phyloP scores from a whole-genome alignment of 2,888 invertebrate species.

The Carpatolechia fugitivella region DNA sequence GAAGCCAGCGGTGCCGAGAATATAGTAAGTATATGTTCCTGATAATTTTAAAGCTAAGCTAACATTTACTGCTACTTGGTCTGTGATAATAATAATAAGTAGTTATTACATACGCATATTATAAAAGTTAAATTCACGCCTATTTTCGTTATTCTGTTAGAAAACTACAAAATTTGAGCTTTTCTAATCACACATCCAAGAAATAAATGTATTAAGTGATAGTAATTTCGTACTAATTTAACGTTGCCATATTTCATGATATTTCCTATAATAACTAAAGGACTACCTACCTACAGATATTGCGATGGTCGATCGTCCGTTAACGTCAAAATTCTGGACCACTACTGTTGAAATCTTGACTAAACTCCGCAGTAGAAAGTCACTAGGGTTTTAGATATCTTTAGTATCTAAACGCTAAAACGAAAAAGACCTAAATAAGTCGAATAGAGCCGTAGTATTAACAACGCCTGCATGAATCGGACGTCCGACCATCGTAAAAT shows the following conservation, averaged over 20 bases:
- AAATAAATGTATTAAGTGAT: neutral
- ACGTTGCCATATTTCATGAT: neutral
- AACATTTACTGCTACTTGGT: constrained; percentile 44
- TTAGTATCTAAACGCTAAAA: no score
- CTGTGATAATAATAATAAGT: constrained; percentile 33
- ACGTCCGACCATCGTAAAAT: neutral
- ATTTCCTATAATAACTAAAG: neutral
- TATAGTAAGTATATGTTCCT: neutral
- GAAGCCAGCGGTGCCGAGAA: neutral
- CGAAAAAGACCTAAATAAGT: no score
- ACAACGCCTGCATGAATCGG: no score
- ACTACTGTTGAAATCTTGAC: no score
- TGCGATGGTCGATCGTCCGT: no score
- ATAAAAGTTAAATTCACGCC: constrained; percentile 24
- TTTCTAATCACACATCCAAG: constrained; percentile 37
- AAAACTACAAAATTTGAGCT: constrained; percentile 67
- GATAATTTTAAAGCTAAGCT: constrained; percentile 35
- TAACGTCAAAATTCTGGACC: no score
- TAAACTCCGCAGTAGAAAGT: no score
- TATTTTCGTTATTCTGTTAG: constrained; percentile 30
- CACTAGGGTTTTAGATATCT: no score
- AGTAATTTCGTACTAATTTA: neutral
- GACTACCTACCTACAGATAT: no score
- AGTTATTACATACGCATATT: constrained; percentile 20
- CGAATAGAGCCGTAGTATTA: no score